A percentile compares a stretch with the other conserved stretches of the same genome.
These are phyloP conservation scores for Stigmatopora nigra DNA, from an alignment of 2,113 vertebrate genomes.

Conservation along the genomic window DNA sequence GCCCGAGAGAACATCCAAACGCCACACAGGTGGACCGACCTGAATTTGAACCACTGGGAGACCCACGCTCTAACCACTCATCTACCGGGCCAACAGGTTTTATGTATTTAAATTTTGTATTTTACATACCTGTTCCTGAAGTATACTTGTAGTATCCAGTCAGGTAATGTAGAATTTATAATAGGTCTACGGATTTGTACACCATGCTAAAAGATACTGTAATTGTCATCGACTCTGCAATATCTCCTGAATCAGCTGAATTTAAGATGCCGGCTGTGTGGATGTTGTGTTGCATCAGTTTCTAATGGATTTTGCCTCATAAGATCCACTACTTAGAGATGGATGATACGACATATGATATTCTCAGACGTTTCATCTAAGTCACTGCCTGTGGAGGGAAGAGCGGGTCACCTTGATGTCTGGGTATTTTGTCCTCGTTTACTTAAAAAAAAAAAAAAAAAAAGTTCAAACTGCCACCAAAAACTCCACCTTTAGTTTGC, in stretches of 20 bases:
- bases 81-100: too few species aligned
- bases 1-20: too few species aligned
- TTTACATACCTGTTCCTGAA: neutral
- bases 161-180: neutral
- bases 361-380: slow-evolving; percentile 1
- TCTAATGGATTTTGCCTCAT: slow-evolving; percentile 1
- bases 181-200: neutral
- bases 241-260: neutral
- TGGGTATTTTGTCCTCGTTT: neutral
- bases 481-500: neutral
- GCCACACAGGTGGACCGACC: too few species aligned
- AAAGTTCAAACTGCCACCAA: neutral
- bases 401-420: neutral
- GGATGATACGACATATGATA: neutral
- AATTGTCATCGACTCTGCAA: neutral
- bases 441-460: neutral
- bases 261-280: neutral
- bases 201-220: neutral
- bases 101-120: neutral
- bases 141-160: neutral
- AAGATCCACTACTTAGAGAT: neutral
- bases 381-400: neutral
- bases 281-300: neutral
- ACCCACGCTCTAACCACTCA: too few species aligned
- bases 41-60: too few species aligned